Base-by-base conservation (phyloP, 2,888 invertebrate species). In the Oligia latruncula region DNA sequence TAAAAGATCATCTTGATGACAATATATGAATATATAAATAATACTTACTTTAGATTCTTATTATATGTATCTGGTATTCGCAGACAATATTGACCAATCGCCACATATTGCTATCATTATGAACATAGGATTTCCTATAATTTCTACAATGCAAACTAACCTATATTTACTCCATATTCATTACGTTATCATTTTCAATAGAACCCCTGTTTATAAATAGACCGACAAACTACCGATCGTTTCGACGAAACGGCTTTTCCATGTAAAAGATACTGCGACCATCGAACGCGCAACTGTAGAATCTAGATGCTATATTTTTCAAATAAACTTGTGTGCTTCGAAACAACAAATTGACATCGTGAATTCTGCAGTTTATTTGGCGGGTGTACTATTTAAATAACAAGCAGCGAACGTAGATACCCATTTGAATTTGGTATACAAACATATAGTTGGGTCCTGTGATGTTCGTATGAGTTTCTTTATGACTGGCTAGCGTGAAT, bases 331-430 rank as follows among this genome's bases (percentile, higher is more conserved):
- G 71, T 68, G 17, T 29, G 35, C 70, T 77, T 46, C 46, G 40
- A 11, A 82, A 46, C 66, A 60, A 3, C 20, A 64, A 64, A 58
- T 46, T 40, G 74, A 71, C 65, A 62, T 82, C 46, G 43, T 76
- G 64, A 81, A 70, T 75, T 72, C 29, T 81, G 40, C 29, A 76
- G n/a, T 76, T 85, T 81, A 81, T 83, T 40, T 65, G 29, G 4
- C 35, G 11, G 55, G 67, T 60, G 35, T 55, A 67, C 46, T 71
- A 35, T 52, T 82, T 70, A 77, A 70, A 84, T 62, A 84, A 66
- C 60, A 2, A 80, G 5, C 58, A 73, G 70, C 62, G 40, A 49
- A 68, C 52, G 40, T 43, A 46, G 55, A 29, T 40, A 49, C 52
- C 58, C 4, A 13, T 67, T 71, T 67, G 35, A 67, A 66, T 60